phyloP scores from a whole-genome alignment of 2,113 vertebrate genomes.

The Pluvialis apricaria region DNA sequence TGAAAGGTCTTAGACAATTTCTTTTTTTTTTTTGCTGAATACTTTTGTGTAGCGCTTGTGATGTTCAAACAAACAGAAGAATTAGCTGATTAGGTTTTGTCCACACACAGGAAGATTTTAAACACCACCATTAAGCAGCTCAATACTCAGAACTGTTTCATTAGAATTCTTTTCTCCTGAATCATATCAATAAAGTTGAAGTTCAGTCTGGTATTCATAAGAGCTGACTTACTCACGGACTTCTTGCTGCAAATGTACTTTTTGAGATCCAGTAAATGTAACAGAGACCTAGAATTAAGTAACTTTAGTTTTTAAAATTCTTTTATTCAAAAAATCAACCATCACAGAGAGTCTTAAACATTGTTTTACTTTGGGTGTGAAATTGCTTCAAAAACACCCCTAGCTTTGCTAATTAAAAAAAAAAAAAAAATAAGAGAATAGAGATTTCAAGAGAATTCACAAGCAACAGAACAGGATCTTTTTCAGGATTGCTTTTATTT shows the following conservation, averaged over 20 bases:
- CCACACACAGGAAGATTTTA: slow-evolving; percentile 42
- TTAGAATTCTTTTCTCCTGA: slow-evolving; percentile 73
- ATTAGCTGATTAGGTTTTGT: background rate
- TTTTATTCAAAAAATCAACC: background rate
- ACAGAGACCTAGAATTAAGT: background rate
- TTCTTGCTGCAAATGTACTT: background rate
- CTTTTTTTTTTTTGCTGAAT: background rate
- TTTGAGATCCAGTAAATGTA: background rate
- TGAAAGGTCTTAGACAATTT: background rate
- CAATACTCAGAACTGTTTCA: slow-evolving; percentile 50
- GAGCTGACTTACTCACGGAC: slow-evolving; percentile 2
- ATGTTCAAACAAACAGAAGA: slow-evolving; percentile 24
- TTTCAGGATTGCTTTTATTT: background rate
- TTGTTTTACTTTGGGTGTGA: background rate
- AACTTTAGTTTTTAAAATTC: background rate
- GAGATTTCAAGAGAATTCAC: background rate
- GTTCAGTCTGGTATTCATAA: slow-evolving; percentile 4
- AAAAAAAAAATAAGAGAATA: background rate
- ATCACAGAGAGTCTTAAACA: background rate
- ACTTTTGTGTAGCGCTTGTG: background rate
- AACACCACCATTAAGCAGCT: slow-evolving; percentile 30
- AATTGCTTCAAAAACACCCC: background rate
- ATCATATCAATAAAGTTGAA: slow-evolving; percentile 61
- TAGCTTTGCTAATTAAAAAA: background rate
- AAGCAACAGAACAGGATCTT: background rate